Conservation (phyloP, 2,797 vertebrate genomes). For the Spatula clypeata region DNA sequence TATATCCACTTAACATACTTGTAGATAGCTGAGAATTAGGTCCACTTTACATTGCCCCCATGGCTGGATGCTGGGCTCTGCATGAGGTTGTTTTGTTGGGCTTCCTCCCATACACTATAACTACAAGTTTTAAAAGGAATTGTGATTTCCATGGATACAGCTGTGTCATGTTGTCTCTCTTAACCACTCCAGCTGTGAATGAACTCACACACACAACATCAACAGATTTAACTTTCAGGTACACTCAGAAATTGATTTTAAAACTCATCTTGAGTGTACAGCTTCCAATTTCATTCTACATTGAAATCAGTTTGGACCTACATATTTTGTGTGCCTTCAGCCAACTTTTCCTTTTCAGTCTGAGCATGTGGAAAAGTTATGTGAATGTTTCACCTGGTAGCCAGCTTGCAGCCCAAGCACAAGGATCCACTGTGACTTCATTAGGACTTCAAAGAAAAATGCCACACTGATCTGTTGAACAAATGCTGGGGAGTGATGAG, state of each 20-base stretch:
- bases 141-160: not conserved
- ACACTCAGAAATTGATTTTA: not conserved
- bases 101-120: not conserved
- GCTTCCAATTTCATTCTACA: not conserved
- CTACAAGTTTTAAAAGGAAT: not conserved
- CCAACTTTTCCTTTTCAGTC: not conserved
- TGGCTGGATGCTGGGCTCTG: not conserved
- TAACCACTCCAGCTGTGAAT: not conserved
- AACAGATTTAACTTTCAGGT: not conserved
- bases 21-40: not conserved
- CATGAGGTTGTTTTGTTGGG: not conserved
- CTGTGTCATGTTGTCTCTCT: not conserved
- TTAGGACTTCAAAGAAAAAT: constrained; percentile 41
- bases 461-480: not conserved
- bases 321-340: not conserved
- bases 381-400: not conserved
- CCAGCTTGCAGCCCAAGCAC: not conserved
- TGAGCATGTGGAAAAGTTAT: not conserved
- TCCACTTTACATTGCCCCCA: not conserved
- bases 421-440: not conserved
- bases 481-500: not conserved
- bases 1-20: not conserved
- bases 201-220: rapidly evolving
- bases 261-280: not conserved
- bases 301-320: constrained; percentile 6